phyloP scores from a whole-genome alignment of 2,797 vertebrate genomes.

The Sitta carolinensis region DNA sequence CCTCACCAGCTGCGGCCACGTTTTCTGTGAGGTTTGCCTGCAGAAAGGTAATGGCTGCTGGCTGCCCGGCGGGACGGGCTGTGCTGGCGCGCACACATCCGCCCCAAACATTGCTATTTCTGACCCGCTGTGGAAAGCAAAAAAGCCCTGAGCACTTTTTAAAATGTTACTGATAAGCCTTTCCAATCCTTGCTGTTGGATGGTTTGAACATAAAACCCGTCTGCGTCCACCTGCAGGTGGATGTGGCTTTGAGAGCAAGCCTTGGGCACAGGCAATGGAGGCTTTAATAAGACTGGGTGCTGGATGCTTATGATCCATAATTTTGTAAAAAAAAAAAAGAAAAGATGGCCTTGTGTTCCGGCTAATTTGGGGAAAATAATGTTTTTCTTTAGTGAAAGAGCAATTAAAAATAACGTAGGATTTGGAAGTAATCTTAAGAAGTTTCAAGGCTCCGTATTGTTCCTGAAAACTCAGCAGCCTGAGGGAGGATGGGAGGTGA shows the following conservation, averaged over 20 bases:
- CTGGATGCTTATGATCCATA: background rate
- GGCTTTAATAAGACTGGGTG: background rate
- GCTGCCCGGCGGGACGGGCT: background rate
- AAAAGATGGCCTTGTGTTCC: rapidly evolving
- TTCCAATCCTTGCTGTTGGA: background rate
- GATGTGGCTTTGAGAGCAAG: background rate
- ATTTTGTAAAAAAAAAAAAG: background rate
- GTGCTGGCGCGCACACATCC: rapidly evolving
- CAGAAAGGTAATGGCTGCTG: slow-evolving; percentile 79
- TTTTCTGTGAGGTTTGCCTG: slow-evolving; percentile 86
- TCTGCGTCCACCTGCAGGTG: background rate
- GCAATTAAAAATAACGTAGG: rapidly evolving
- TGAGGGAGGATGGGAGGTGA: background rate
- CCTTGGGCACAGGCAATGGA: background rate
- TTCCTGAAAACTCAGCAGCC: background rate
- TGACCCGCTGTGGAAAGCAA: background rate
- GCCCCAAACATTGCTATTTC: rapidly evolving
- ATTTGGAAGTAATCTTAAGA: background rate
- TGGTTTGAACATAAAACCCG: background rate
- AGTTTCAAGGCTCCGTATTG: background rate
- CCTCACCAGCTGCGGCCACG: slow-evolving; percentile 88
- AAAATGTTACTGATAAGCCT: background rate
- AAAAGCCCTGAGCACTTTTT: background rate
- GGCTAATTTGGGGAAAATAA: background rate
- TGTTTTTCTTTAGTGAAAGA: background rate